Conservation (phyloP, 2,888 invertebrate genomes). For the Neria commutata region DNA sequence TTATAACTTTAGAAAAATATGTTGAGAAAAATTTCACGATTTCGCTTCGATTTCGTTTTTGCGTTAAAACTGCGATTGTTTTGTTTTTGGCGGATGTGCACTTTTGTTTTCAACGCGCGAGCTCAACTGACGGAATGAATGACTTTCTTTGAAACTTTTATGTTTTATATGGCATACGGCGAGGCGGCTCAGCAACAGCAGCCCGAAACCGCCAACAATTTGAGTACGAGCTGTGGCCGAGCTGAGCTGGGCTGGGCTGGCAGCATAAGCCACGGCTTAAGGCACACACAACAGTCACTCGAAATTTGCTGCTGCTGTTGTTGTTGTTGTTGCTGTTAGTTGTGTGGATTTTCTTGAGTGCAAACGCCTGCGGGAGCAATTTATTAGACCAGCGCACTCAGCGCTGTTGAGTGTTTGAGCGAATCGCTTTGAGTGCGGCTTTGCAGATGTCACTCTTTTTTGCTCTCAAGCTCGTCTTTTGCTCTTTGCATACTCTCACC, state of each 20-base stretch:
- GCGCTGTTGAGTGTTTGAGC: neutral
- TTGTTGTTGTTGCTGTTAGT: neutral
- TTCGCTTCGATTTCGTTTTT: neutral
- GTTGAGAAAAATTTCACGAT: too few relatives aligned
- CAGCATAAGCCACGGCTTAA: slow-evolving; percentile 25
- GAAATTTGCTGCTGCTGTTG: neutral
- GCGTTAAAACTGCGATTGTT: neutral
- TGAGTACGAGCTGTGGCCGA: slow-evolving; percentile 21
- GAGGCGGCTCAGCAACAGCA: too few relatives aligned
- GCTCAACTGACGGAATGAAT: slow-evolving; percentile 58
- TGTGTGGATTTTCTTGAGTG: slow-evolving; percentile 29
- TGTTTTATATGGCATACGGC: too few relatives aligned
- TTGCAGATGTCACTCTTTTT: too few relatives aligned
- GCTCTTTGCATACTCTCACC: too few relatives aligned
- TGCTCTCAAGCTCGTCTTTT: too few relatives aligned
- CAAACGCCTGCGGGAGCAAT: too few relatives aligned
- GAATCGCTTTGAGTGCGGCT: neutral
- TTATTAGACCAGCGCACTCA: neutral
- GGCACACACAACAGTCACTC: too few relatives aligned
- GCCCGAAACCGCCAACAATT: slow-evolving; percentile 37
- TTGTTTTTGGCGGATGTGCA: slow-evolving; percentile 1
- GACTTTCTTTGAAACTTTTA: slow-evolving; percentile 57
- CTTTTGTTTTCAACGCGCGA: slow-evolving; percentile 39
- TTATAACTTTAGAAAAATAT: too few relatives aligned
- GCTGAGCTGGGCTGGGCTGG: slow-evolving; percentile 3